Evolutionary conservation across 1,140 invertebrate species (phyloP).

Genomic region (Drosophila sproati): DNA sequence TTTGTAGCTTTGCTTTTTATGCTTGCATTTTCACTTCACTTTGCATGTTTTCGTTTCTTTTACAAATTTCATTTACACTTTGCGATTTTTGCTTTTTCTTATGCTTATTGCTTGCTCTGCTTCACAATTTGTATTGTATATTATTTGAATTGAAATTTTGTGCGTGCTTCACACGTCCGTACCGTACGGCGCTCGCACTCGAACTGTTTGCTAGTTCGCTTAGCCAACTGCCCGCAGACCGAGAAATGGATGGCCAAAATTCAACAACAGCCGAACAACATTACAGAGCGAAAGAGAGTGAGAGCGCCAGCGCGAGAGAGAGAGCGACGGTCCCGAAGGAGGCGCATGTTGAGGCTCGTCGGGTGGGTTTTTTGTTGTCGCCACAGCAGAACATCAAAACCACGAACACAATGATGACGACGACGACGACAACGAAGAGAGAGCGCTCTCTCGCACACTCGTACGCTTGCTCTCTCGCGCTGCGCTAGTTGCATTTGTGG

Average conservation of each 20-base stretch:
- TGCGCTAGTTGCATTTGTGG: constrained; percentile 37
- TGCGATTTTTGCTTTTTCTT: constrained; percentile 33
- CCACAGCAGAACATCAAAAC: background rate
- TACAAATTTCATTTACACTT: constrained; percentile 29
- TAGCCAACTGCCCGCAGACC: constrained; percentile 29
- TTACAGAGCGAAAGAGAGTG: background rate
- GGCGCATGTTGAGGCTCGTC: constrained; percentile 36
- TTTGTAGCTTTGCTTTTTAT: constrained; percentile 12
- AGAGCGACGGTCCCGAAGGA: constrained; percentile 26
- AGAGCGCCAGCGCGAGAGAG: background rate
- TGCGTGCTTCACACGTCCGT: constrained; percentile 78
- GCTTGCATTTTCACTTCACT: constrained; percentile 25
- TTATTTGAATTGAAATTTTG: constrained; percentile 37
- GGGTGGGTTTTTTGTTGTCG: constrained; percentile 18
- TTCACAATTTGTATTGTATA: constrained; percentile 16
- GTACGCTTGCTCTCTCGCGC: constrained; percentile 12
- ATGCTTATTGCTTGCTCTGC: constrained; percentile 25
- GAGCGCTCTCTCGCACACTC: constrained; percentile 18
- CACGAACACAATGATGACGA: constrained; percentile 4
- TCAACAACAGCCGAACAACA: constrained; percentile 6
- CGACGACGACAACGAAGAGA: background rate
- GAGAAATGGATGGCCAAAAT: constrained; percentile 8
- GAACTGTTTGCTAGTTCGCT: constrained; percentile 60
- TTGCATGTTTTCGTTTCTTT: constrained; percentile 11
- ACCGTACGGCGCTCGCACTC: constrained; percentile 74